Percentiles rank a stretch among this genome's conserved stretches.
Conservation (phyloP, 2,797 vertebrate genomes). For the Toxotes lorentzi region DNA sequence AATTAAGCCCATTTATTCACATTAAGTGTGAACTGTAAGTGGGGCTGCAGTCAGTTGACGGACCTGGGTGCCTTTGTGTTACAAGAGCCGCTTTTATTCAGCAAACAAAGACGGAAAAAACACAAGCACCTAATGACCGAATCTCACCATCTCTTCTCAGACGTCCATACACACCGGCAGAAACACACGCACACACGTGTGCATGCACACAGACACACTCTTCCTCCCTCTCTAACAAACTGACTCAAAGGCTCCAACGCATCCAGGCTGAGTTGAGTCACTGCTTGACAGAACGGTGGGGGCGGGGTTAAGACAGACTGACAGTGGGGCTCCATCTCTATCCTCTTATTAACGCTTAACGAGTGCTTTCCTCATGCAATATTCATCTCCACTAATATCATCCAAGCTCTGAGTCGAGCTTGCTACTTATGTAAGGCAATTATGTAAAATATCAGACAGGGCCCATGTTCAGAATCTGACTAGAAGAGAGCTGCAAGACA, state of each 20-base stretch:
- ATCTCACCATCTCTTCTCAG: constrained; percentile 71
- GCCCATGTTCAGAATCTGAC: constrained; percentile 81
- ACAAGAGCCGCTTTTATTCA: constrained; percentile 85
- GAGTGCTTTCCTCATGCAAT: constrained; percentile 89
- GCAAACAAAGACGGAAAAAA: constrained; percentile 83
- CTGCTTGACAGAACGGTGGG: constrained; percentile 80
- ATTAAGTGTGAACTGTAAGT: constrained; percentile 86
- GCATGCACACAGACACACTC: constrained; percentile 35
- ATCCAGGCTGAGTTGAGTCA: constrained; percentile 82
- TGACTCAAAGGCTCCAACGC: constrained; percentile 80
- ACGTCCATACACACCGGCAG: constrained; percentile 50
- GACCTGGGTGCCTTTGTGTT: constrained; percentile 82
- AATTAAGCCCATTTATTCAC: constrained; percentile 88
- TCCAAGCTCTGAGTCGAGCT: constrained; percentile 84
- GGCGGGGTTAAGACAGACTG: constrained; percentile 85
- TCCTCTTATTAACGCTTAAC: constrained; percentile 89
- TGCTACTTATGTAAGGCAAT: constrained; percentile 90
- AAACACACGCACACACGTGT: constrained; percentile 27
- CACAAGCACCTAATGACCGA: constrained; percentile 85
- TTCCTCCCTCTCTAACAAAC: constrained; percentile 72
- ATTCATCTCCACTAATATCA: constrained; percentile 88
- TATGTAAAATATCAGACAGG: constrained; percentile 88
- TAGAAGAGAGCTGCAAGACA: constrained; percentile 81
- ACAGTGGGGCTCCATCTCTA: constrained; percentile 85
- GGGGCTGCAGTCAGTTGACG: constrained; percentile 80